Evolutionary conservation across 2,113 vertebrate species (phyloP), one percentile per base, ranked within the genome.

Genomic region (Psilopsiagon aymara): DNA sequence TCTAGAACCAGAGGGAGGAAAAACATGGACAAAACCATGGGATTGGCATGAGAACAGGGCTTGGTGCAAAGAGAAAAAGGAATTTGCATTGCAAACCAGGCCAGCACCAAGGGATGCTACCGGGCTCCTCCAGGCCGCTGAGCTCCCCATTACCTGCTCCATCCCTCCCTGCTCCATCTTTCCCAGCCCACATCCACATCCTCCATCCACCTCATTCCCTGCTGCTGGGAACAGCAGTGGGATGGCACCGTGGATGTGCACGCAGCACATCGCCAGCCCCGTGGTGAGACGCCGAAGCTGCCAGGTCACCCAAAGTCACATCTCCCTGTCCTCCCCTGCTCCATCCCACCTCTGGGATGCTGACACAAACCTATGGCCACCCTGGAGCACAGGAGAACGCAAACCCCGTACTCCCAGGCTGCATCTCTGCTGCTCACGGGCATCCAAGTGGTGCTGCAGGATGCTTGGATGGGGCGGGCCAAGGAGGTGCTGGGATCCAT

Each of bases 391-490:
- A 1, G 74, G 44, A 43, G 52, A 28, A 24, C 2, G 23, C 33
- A 10, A 51, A 41, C 3, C 5, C 20, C 11, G 0, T 6, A 2
- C 9, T 46, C 35, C 28, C 31, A 9, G 10, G 67, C 9, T 11
- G 52, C 49, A 46, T 11, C 44, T 43, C 37, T 2, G 2, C 28
- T 2, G 27, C 19, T 5, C 68, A 4, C 0, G 1, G 29, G 41
- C 46, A 33, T 3, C 71, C 6, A 0, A 7, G 55, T 1, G 2
- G 53, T 8, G 49, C 44, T 11, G 2, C 16, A 3, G 69, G 52
- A 10, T 7, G 49, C 71, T 16, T 0, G 11, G 41, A 7, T 2
- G 2, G 24, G 63, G 43, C 0, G 7, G 46, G 41, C n/a, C 2
- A 7, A 18, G 35, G 37, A 20, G 24, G 33, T 1, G 7, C 44